Conservation (phyloP, 2,797 vertebrate species). For the Morus bassanus region DNA sequence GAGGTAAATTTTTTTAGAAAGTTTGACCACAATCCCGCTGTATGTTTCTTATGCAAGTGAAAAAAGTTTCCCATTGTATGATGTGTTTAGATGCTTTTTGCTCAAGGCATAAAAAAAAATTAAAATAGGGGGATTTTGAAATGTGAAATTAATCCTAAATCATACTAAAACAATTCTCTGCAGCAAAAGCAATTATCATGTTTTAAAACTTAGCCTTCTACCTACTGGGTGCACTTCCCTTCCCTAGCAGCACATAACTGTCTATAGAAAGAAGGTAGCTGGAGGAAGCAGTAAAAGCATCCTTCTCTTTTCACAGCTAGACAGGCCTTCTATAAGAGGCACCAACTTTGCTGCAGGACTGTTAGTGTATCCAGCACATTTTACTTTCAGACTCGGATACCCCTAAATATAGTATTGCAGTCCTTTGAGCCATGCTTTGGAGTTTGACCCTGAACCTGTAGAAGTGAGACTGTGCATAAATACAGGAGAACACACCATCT, state of each 20-base stretch:
- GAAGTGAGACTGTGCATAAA: neutral
- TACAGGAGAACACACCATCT: neutral
- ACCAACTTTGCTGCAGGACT: neutral
- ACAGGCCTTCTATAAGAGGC: neutral
- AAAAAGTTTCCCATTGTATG: neutral
- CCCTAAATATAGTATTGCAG: neutral
- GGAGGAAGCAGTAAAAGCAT: neutral
- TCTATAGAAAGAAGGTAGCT: neutral
- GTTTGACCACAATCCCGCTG: neutral
- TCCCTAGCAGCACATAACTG: neutral
- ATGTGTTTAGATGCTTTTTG: neutral
- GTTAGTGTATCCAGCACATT: neutral
- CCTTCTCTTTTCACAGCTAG: neutral
- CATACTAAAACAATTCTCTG: neutral
- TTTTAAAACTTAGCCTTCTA: neutral
- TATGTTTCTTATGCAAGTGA: neutral
- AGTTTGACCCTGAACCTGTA: neutral
- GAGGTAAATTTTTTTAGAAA: constrained; percentile 34
- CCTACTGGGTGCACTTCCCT: neutral
- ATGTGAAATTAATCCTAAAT: neutral
- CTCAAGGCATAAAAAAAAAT: neutral
- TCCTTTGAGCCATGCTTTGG: rapidly evolving
- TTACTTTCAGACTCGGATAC: neutral
- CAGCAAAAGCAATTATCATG: neutral
- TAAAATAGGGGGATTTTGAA: neutral